Evolutionary conservation across 1,140 invertebrate genomes (phyloP).

Genomic region (Drosophila sulfurigaster): DNA sequence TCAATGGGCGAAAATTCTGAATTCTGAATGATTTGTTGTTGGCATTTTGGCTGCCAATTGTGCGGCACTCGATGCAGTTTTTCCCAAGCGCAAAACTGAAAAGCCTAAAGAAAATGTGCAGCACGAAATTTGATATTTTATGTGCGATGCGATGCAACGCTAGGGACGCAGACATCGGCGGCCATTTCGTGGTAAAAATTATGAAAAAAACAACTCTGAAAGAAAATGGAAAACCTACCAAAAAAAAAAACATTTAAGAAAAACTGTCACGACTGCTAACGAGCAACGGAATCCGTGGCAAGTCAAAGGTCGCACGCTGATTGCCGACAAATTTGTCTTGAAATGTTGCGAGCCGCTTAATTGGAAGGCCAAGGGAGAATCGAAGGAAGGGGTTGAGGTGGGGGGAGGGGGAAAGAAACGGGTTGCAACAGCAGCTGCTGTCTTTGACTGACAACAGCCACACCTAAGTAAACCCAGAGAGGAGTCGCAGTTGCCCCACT

Average conservation of each 20-base stretch:
- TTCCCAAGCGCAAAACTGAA: constrained; percentile 60
- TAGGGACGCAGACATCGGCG: constrained; percentile 30
- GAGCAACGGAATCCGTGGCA: constrained; percentile 62
- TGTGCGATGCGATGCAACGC: constrained; percentile 33
- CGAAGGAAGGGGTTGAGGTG: no score
- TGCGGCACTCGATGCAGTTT: constrained; percentile 65
- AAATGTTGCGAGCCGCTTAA: constrained; percentile 72
- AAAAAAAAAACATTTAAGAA: constrained; percentile 46
- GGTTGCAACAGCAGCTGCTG: constrained; percentile 50
- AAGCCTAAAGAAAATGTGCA: constrained; percentile 69
- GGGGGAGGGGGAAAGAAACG: constrained; percentile 1
- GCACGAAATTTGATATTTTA: constrained; percentile 77
- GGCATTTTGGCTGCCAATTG: constrained; percentile 81
- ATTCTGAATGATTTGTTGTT: constrained; percentile 80
- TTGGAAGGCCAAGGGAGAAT: constrained; percentile 41
- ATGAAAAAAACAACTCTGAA: constrained; percentile 58
- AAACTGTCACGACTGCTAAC: constrained; percentile 77
- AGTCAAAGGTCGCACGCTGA: constrained; percentile 74
- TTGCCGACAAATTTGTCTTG: constrained; percentile 74
- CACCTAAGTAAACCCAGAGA: constrained; percentile 67
- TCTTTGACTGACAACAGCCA: constrained; percentile 79
- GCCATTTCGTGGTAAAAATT: constrained; percentile 78
- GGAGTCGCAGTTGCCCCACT: constrained; percentile 43
- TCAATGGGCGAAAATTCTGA: constrained; percentile 69
- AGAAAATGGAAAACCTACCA: constrained; percentile 32